These are phyloP conservation scores for Hormaphis cornu DNA, from an alignment of 1,140 invertebrate genomes.

Conservation along the genomic window DNA sequence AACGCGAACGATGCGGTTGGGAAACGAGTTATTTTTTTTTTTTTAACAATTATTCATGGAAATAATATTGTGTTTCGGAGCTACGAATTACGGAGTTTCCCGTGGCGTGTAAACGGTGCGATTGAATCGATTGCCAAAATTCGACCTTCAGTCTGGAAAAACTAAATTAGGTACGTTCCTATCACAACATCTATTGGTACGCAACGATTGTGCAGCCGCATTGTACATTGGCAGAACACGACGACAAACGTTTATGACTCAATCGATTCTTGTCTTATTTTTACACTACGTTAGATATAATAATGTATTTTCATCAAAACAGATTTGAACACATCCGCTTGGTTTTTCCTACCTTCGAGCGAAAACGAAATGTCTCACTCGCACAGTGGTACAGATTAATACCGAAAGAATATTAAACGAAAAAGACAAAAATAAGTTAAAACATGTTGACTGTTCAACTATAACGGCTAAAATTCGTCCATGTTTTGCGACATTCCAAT, in stretches of 20 bases:
- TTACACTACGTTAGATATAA: no score
- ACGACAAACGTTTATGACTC: neutral
- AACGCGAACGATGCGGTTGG: neutral
- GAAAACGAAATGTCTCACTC: no score
- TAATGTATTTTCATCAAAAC: no score
- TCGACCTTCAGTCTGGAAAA: constrained; percentile 4
- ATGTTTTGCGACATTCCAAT: no score
- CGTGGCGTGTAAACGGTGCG: neutral
- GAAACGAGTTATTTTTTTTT: no score
- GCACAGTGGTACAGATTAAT: no score
- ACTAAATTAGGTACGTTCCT: constrained; percentile 4
- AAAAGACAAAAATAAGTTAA: no score
- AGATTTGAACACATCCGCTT: no score
- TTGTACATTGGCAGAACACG: neutral
- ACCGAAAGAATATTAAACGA: no score
- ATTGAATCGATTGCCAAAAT: constrained; percentile 12
- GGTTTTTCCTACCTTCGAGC: no score
- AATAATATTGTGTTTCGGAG: neutral
- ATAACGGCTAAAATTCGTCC: no score
- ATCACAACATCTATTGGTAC: neutral
- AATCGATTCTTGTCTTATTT: neutral
- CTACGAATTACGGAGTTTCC: neutral
- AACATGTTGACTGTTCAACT: no score
- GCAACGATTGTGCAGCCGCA: neutral
- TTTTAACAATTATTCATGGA: constrained; percentile 13